phyloP scores from a whole-genome alignment of 2,113 vertebrate genomes.

The Rallus limicola region DNA sequence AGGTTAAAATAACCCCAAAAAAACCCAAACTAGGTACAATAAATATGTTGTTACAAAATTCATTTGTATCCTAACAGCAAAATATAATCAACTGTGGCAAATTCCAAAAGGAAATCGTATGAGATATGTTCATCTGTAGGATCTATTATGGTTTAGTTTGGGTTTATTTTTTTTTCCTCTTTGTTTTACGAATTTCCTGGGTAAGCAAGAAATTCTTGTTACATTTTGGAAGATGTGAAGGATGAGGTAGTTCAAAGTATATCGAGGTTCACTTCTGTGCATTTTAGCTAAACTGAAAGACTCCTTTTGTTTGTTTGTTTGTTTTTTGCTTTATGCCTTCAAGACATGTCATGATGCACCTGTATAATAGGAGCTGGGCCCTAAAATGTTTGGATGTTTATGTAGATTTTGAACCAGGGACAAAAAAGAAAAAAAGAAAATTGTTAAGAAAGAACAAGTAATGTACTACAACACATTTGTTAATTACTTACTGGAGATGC shows the following conservation, averaged over 20 bases:
- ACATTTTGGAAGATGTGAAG: background rate
- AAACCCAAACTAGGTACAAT: background rate
- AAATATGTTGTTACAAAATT: background rate
- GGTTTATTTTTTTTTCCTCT: fast-evolving
- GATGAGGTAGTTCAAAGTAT: background rate
- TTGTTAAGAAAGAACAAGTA: background rate
- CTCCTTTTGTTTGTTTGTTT: background rate
- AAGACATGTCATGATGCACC: background rate
- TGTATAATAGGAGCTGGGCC: background rate
- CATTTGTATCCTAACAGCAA: background rate
- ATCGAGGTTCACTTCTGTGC: background rate
- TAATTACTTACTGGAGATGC: background rate
- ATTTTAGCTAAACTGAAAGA: background rate
- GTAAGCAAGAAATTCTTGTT: background rate
- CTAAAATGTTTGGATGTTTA: background rate
- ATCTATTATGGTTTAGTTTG: background rate
- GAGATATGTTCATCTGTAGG: background rate
- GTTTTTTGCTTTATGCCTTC: background rate
- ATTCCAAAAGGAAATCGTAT: background rate
- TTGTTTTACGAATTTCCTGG: background rate
- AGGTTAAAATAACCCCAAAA: background rate
- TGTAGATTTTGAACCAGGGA: background rate
- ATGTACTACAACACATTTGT: background rate
- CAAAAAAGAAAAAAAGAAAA: background rate
- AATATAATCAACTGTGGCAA: background rate